phyloP scores from a whole-genome alignment of 2,888 invertebrate species.

The Lobophora halterata region DNA sequence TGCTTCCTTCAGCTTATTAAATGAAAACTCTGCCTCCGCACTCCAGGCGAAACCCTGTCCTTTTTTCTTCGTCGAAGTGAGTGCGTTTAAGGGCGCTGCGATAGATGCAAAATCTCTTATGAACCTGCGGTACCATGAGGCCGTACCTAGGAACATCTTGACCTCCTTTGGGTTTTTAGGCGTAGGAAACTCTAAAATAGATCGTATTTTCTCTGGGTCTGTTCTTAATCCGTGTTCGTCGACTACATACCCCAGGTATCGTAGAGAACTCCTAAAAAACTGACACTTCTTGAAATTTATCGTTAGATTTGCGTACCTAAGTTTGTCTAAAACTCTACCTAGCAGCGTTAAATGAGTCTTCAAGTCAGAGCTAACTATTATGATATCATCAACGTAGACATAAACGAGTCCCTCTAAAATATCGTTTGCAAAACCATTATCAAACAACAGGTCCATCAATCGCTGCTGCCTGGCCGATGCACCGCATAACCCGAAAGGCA shows the following conservation, averaged over 20 bases:
- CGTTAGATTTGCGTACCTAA: too few species aligned
- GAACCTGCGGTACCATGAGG: not conserved
- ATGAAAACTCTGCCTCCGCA: not conserved
- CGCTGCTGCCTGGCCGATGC: too few species aligned
- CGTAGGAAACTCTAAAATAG: not conserved
- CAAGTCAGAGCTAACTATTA: too few species aligned
- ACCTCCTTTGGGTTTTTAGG: not conserved
- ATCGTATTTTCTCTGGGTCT: not conserved
- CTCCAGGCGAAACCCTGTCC: not conserved
- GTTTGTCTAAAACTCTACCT: too few species aligned
- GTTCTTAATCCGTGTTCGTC: not conserved
- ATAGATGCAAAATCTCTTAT: not conserved
- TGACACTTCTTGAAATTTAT: too few species aligned
- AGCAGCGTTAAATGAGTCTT: too few species aligned
- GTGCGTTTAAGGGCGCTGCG: not conserved
- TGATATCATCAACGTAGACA: too few species aligned
- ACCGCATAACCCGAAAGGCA: not conserved
- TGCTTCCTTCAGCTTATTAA: not conserved
- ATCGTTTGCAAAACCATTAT: too few species aligned
- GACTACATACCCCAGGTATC: not conserved
- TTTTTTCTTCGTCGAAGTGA: not conserved
- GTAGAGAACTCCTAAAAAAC: too few species aligned
- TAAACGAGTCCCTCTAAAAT: too few species aligned
- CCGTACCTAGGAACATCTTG: too few species aligned
- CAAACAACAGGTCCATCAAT: too few species aligned